Evolutionary conservation across 2,113 vertebrate genomes (phyloP), one percentile per base, ranked within the genome.

Genomic region (Macrotus californicus): DNA sequence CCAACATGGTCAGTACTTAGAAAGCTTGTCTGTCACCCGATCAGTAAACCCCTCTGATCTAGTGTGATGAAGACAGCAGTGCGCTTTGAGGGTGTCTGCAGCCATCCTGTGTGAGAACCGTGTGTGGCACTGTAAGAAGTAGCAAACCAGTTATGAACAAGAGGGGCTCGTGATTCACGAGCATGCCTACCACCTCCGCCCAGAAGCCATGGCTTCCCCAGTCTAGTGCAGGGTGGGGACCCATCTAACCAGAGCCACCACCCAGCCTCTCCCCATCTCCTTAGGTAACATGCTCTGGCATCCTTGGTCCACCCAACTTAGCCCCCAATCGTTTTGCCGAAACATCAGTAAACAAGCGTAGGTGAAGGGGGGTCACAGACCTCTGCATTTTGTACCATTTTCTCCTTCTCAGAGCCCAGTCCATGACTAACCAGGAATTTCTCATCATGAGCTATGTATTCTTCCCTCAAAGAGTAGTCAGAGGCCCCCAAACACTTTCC

Each of bases 191-290:
- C 82, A 12, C 87, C 91, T n/a, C 96, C 82, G 3, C 90, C 83
- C 82, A 82, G 75, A 64, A 90, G 93, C 66, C 61, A 3, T 18
- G 41, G 18, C 87, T 69, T n/a, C 89, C 95, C 79, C 88, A 52
- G 52, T 86, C 96, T 70, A 12, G 50, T 72, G 93, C 67, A 64
- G 97, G 96, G 97, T 72, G 96, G 93, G 93, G 97, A 97, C 97
- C 82, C 91, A 96, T 67, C 95, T 14, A 95, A 97, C 97, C 7
- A 5, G 97, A 96, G 89, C 69, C 39, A 1, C 94, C n/a, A 34
- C 81, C 85, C 81, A 46, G 92, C 96, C 94, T 76, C 97, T 96
- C 95, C 96, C 94, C 39, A 85, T 46, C 90, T 96, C 92, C 89
- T 94, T 39, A 83, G 93, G 96, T 97, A 96, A 96, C 91, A 85